Base-by-base conservation (phyloP, 2,888 invertebrate species). In the Sylvicola fuscatus region DNA sequence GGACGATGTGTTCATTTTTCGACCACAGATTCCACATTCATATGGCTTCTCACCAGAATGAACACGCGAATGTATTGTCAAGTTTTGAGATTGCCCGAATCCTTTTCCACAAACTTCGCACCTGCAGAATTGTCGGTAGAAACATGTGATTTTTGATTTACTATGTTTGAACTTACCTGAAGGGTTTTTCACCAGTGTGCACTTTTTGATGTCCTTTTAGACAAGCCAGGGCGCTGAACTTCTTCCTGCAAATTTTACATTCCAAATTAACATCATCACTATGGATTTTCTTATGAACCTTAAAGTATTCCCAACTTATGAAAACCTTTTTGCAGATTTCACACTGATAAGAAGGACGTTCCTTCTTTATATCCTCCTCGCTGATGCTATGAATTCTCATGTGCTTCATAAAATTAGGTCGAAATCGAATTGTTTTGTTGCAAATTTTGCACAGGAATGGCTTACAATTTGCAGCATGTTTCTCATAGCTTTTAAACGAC, bases 271-370 rank as follows among this genome's bases (percentile, higher is more conserved):
- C 64, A 35, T 61, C 55, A 37, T 64, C 65, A 12, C 62, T 65
- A 51, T 68, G 67, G 26, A 62, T 66, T 47, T 68, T 68, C 44
- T 64, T 64, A 52, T 70, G 70, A 36, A 68, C 67, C 45, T 62
- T 57, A 39, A 65, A 65, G 55, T 66, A 66, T 21, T 63, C 60
- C 36, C 60, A 53, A 42, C 65, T 61, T 51, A 62, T 63, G 41
- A 68, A 68, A 12, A 65, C 65, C 47, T 66, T 65, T 43, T 62
- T 62, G 47, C 68, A 68, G 7, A 61, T 55, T 35, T 60, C 60
- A 46, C 68, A 68, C 44, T 60, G 62, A 46, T 65, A 67, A 41
- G 64, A 64, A 40, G 61, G 56, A 31, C 58, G 47, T 42, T 58
- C 56, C 13, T 33, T 36, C 12, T 33, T 26, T 14, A 14, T 4